A percentile compares a stretch with the other conserved stretches of the same genome.
Conservation (phyloP, 2,888 invertebrate species). For the Cryptus armator region DNA sequence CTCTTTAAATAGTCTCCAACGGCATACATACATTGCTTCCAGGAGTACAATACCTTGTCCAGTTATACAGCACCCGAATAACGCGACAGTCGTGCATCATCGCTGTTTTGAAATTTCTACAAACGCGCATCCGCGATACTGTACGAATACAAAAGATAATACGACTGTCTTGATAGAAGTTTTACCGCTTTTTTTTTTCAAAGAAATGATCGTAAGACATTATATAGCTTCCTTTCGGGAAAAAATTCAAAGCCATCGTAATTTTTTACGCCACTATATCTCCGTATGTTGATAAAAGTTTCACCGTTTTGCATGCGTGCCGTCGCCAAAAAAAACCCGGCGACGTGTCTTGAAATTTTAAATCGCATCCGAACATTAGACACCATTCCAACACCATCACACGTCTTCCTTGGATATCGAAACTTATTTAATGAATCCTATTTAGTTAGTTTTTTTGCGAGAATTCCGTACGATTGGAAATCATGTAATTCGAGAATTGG, state of each 20-base stretch:
- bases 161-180: background rate
- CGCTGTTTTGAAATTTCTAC: background rate
- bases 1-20: slow-evolving; percentile 50
- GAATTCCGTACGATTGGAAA: too few relatives aligned
- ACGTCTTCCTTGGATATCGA: too few relatives aligned
- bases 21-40: slow-evolving; percentile 58
- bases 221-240: background rate
- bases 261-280: background rate
- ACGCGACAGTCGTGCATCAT: slow-evolving; percentile 37
- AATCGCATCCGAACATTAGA: too few relatives aligned
- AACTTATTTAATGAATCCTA: too few relatives aligned
- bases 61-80: slow-evolving; percentile 50
- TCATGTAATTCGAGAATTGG: too few relatives aligned
- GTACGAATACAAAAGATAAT: background rate
- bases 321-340: too few relatives aligned
- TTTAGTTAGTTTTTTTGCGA: too few relatives aligned
- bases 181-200: background rate
- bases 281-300: too few relatives aligned
- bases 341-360: too few relatives aligned
- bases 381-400: too few relatives aligned
- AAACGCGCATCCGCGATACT: background rate
- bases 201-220: background rate
- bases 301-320: too few relatives aligned
- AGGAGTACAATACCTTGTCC: slow-evolving; percentile 64
- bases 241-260: slow-evolving; percentile 1